Evolutionary conservation across 1,140 invertebrate species (phyloP), one percentile per base, ranked within the genome.

Genomic region (Panagrolaimus sp.): DNA sequence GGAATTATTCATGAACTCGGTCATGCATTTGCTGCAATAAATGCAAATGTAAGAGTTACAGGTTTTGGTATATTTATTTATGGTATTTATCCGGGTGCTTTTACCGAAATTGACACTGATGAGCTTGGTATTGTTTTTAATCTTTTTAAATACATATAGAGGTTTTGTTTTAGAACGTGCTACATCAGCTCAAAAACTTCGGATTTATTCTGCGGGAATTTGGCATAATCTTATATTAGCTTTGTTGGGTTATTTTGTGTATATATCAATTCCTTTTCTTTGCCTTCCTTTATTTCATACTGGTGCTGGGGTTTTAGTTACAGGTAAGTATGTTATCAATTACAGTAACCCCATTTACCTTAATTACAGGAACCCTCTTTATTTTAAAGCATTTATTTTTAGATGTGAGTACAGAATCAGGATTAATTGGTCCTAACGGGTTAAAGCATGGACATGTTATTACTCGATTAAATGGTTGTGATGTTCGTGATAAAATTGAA

Each of bases 161-260:
- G n/a, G n/a, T n/a, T 27, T 23, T 67, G 66, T 84, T 92, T 47
- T 87, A 63, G 89, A 91, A 66, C 89, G 91, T 77, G 75, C 75
- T 38, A 67, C 88, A 69, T 84, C 89, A 63, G 86, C 88, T 72
- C 89, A 89, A 81, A 89, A 90, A 82, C 85, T 96, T 47, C 87
- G 89, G 76, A 90, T 97, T 48, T 89, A 90, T 74, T 93, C 92
- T 84, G 94, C 92, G 42, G 95, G 95, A 51, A 89, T 97, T 42
- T 97, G 94, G 93, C 92, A 98, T 80, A 98, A 98, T 84, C 85
- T 95, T 68, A 86, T 93, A 16, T 86, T 95, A 66, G 89, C 90
- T 62, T 79, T 89, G 25, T 43, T 90, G 63, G 90, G 90, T 47
- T 86, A 90, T 68, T 72, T 89, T n/a, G 70, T 92, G 27, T 87